These are phyloP conservation scores for Leucophenga maculata DNA, from an alignment of 2,888 invertebrate species.

Conservation along the genomic window DNA sequence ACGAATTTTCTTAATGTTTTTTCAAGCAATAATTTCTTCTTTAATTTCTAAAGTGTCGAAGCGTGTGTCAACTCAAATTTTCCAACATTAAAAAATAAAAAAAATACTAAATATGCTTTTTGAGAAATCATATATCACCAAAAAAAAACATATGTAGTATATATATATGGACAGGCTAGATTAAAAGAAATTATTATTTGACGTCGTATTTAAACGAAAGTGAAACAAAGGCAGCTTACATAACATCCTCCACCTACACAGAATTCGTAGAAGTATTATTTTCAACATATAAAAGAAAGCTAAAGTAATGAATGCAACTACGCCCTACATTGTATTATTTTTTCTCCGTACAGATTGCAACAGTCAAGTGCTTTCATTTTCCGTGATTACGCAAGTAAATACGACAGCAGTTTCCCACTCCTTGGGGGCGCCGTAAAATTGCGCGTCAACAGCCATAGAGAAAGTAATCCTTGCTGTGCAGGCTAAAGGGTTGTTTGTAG, in stretches of 20 bases:
- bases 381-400: conserved; percentile 9
- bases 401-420: neutral
- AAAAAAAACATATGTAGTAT: neutral
- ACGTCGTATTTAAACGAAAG: neutral
- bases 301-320: no score
- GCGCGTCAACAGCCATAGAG: neutral
- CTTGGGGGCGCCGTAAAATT: neutral
- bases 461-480: neutral
- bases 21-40: conserved; percentile 24
- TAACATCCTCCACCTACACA: neutral
- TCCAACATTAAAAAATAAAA: neutral
- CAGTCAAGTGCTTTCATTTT: conserved; percentile 18
- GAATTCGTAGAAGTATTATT: no score
- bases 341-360: neutral
- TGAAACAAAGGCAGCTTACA: neutral
- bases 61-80: conserved; percentile 22
- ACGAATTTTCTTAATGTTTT: neutral
- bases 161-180: no score
- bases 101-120: neutral
- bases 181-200: conserved; percentile 14
- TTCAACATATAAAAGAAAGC: no score
- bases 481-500: neutral
- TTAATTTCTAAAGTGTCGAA: neutral
- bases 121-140: conserved; percentile 17
- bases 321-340: neutral